phyloP scores from a whole-genome alignment of 2,888 invertebrate species.

The Ochropleura leucogaster region DNA sequence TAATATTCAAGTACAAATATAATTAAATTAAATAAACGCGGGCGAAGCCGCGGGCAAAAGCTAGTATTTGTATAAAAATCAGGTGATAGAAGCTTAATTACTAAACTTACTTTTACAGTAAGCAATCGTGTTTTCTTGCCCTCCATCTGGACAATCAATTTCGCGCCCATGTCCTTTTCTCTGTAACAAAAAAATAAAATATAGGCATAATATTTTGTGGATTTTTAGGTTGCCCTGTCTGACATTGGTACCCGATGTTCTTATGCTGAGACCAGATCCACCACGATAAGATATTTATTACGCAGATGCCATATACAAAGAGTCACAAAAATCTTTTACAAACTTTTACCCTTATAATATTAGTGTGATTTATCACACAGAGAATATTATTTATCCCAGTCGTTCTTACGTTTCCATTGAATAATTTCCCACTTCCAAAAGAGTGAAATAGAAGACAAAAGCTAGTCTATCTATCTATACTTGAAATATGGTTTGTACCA shows the following conservation, averaged over 20 bases:
- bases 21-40: no score
- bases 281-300: no score
- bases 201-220: neutral
- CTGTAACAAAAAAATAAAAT: constrained; percentile 89
- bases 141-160: constrained; percentile 96
- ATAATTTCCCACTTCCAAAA: neutral
- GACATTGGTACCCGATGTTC: neutral
- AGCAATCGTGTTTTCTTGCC: constrained; percentile 95
- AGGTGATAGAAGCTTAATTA: neutral
- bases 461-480: neutral
- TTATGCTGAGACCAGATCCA: neutral
- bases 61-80: no score
- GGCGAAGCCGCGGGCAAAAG: no score
- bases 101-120: constrained; percentile 92
- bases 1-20: no score
- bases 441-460: neutral
- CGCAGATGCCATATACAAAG: no score
- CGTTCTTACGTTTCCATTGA: neutral
- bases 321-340: no score
- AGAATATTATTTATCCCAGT: neutral
- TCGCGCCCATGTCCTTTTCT: constrained; percentile 95
- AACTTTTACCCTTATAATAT: no score
- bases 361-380: neutral
- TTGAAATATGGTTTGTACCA: no score
- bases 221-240: neutral